Evolutionary conservation across 92 coral and sea anemone species (phyloP).

Genomic region (Phymanthus crucifer): DNA sequence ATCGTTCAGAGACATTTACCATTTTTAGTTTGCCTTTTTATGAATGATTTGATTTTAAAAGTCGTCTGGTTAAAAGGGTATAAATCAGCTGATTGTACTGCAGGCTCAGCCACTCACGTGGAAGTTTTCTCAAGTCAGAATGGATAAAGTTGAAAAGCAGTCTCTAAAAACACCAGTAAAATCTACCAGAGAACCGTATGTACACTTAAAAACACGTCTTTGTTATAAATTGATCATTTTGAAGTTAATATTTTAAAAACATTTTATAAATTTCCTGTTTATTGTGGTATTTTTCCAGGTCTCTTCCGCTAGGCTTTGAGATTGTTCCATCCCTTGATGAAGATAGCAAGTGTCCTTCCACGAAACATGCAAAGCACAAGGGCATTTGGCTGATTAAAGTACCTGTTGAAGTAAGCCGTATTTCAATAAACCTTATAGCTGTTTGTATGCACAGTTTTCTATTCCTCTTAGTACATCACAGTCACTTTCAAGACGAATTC

Average conservation of each 20-base stretch:
- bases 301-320: conserved; percentile 23
- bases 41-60: neutral
- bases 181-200: conserved; percentile 5
- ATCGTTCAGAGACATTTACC: neutral
- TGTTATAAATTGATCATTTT: neutral
- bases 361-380: conserved; percentile 17
- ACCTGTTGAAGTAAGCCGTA: conserved; percentile 30
- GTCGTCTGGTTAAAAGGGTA: neutral
- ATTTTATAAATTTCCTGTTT: neutral
- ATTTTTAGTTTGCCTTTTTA: neutral
- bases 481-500: too few relatives aligned
- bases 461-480: too few relatives aligned
- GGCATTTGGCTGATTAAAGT: conserved; percentile 38
- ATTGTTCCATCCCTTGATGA: neutral
- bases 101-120: conserved; percentile 25
- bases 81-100: conserved; percentile 11
- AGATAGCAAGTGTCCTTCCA: conserved; percentile 25
- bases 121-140: neutral
- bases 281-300: neutral
- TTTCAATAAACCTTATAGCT: neutral
- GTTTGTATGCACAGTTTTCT: neutral
- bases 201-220: neutral
- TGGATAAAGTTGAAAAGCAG: neutral
- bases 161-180: conserved; percentile 15
- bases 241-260: neutral